phyloP scores from a whole-genome alignment of 2,113 vertebrate genomes.

The Meleagris gallopavo region DNA sequence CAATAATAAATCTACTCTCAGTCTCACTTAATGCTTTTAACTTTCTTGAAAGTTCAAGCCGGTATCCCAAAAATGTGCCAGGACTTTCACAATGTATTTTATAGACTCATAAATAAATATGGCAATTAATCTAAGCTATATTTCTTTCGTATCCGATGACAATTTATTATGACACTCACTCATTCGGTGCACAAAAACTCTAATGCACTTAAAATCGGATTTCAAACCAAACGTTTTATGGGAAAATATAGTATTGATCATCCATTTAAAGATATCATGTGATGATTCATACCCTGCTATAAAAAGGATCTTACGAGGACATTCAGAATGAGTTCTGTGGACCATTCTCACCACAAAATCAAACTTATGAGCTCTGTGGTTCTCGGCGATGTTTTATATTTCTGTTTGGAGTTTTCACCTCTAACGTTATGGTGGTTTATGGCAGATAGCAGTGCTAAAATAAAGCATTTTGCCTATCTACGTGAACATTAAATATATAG shows the following conservation, averaged over 20 bases:
- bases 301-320: constrained; percentile 75
- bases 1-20: constrained; percentile 80
- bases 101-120: constrained; percentile 87
- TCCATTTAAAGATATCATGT: constrained; percentile 82
- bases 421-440: background rate
- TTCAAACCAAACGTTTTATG: constrained; percentile 87
- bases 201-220: constrained; percentile 89
- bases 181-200: constrained; percentile 79
- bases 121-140: constrained; percentile 81
- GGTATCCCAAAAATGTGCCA: constrained; percentile 86
- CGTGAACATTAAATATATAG: background rate
- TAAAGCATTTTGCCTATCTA: background rate
- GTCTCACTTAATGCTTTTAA: constrained; percentile 85
- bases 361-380: background rate
- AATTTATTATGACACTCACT: constrained; percentile 81
- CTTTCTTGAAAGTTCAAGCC: constrained; percentile 83
- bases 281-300: constrained; percentile 81
- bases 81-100: constrained; percentile 81
- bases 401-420: constrained; percentile 53
- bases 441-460: background rate
- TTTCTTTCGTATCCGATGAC: constrained; percentile 84
- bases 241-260: constrained; percentile 88
- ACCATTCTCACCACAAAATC: constrained; percentile 60
- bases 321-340: constrained; percentile 55
- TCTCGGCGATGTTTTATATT: constrained; percentile 29